Evolutionary conservation across 2,113 vertebrate species (phyloP).

Genomic region (Oryzias curvinotus): DNA sequence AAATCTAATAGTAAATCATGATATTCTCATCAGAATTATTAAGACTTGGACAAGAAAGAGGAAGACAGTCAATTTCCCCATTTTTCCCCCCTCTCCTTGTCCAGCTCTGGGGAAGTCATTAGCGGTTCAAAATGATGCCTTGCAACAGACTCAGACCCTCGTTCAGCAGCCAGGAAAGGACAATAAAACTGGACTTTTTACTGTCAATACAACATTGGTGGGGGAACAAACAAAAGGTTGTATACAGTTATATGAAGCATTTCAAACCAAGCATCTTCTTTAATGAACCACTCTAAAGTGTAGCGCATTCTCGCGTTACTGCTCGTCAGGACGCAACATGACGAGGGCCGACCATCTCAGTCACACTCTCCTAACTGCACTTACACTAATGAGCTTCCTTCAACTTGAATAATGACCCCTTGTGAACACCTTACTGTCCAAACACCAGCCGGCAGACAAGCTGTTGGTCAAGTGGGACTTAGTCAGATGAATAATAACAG

Average conservation of each 20-base stretch:
- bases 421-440: conserved; percentile 39
- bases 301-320: not conserved
- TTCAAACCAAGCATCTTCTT: conserved; percentile 9
- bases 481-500: conserved; percentile 45
- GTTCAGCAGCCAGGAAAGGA: conserved; percentile 27
- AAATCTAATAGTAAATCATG: conserved; percentile 7
- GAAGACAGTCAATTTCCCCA: not conserved
- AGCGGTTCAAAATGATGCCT: conserved; percentile 25
- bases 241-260: not conserved
- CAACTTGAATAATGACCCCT: conserved; percentile 52
- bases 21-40: not conserved
- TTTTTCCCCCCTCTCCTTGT: not conserved
- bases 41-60: not conserved
- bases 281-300: not conserved
- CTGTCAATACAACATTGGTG: conserved; percentile 6
- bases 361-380: conserved; percentile 33
- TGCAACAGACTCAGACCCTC: conserved; percentile 28
- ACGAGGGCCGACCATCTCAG: conserved; percentile 12
- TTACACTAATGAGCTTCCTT: conserved; percentile 53
- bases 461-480: conserved; percentile 28
- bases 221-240: not conserved
- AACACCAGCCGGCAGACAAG: conserved; percentile 35
- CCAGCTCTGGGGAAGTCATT: conserved; percentile 64
- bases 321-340: conserved; percentile 8
- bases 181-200: conserved; percentile 11